Base-by-base conservation (phyloP, 2,888 invertebrate species). In the Formica aserva region DNA sequence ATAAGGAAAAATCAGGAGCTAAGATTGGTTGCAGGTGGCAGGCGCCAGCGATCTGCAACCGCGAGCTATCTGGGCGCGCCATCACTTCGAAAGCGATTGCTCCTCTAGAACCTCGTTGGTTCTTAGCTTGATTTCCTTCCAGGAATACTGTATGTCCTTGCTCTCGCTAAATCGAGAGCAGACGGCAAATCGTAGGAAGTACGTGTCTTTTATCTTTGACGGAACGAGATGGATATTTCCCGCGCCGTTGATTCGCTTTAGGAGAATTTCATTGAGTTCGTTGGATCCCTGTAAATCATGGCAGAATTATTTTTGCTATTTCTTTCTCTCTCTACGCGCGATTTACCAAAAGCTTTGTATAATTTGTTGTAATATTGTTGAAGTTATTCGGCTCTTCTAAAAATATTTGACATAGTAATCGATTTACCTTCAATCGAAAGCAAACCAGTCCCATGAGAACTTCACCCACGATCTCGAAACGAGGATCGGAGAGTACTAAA, bases 371-470 rank as follows among this genome's bases (percentile, higher is more conserved):
- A 4, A 74, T 38, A 41, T 26, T 38, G 6, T 26, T 29, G 13
- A 13, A 41, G 11, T 41, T 11, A 41, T 41, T 41, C 41, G 18
- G 0, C 15, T 15, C 8, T 9, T 74, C 4, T 15, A 15, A 15
- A 41, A 41, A 22, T 60, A 32, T 3, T 35, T 8, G 13, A 3
- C 2, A 45, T n/a, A 55, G 18, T 32, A 52, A 55, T 77, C 15
- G 67, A 84, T 41, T 87, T 92, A 96, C 97, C 96, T 98, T 99
- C 18, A 99, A 95, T 90, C 98, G 96, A 95, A 99, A 99, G 95
- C 99, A 99, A 48, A 99, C 99, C 22, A 99, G 96, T 0, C 99
- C 99, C 96, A 99, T 97, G n/a, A 97, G 96, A 8, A 98, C 98
- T 92, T 99, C 98, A 82, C 97, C 97, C 29, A 97, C 96, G 82